phyloP scores from a whole-genome alignment of 2,888 invertebrate genomes.

The Mythimna ferrago region DNA sequence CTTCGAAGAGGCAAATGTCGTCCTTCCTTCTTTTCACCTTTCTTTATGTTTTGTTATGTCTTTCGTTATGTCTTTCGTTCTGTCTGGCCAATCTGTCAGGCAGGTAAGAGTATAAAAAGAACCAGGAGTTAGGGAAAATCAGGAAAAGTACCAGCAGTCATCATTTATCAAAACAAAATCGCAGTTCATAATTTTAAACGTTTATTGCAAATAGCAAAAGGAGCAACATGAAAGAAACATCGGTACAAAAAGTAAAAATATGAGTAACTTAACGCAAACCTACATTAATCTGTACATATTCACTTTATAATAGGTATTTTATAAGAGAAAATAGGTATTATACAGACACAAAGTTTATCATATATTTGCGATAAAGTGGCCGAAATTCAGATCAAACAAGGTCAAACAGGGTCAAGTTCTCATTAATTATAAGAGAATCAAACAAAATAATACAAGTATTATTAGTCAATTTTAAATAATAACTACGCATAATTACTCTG shows the following conservation, averaged over 20 bases:
- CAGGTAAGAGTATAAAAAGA: not conserved
- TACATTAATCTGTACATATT: constrained; percentile 3
- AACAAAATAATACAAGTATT: constrained; percentile 9
- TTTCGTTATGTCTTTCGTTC: no score
- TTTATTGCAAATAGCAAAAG: constrained; percentile 15
- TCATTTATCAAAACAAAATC: not conserved
- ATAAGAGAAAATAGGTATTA: constrained; percentile 26
- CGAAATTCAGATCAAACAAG: constrained; percentile 29
- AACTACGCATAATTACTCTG: not conserved
- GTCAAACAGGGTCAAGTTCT: constrained; percentile 40
- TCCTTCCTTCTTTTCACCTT: no score
- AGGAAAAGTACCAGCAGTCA: not conserved
- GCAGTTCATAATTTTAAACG: not conserved
- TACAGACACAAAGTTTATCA: constrained; percentile 20
- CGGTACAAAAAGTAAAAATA: not conserved
- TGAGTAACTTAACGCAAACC: not conserved
- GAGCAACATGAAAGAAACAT: not conserved
- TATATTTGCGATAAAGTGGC: constrained; percentile 13
- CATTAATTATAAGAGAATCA: constrained; percentile 33
- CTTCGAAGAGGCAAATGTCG: no score
- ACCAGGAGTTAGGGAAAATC: no score
- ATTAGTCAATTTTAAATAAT: not conserved
- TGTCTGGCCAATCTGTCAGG: no score
- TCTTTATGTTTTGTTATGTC: no score
- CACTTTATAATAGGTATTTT: constrained; percentile 11